Evolutionary conservation across 1,140 invertebrate genomes (phyloP), one percentile per base, ranked within the genome.

Genomic region (Bombus superbus): DNA sequence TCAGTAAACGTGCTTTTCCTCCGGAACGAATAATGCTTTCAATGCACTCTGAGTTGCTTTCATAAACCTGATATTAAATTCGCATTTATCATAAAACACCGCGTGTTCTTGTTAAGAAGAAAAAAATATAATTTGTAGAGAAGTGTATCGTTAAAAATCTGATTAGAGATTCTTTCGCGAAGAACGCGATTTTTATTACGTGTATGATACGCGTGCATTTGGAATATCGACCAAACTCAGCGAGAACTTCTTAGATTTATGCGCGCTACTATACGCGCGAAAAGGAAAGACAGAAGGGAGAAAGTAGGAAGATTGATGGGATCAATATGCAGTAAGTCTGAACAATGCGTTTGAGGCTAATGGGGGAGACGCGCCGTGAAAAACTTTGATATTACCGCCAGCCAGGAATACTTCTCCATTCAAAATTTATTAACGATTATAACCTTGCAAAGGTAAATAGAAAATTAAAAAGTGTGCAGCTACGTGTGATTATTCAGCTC

Each of bases 321-420:
- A 94, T 94, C 94, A 94, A 95, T 95, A 95, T 95, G 94, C 94
- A 94, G 94, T 95, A 94, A 95, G 94, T 94, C 93, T 94, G 92
- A 92, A 88, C 91, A 93, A 91, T 89, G 93, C 91, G 93, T 93
- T 84, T 89, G 88, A 90, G 92, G 92, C 93, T 94, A 94, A 94
- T 94, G 93, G 94, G 80, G 81, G 85, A 89, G 88, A 83, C 93
- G 92, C 94, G 92, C 86, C 91, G 92, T 80, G 79, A 86, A 87
- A 89, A 89, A 87, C 83, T 89, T 88, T 79, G 85, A 89, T 81
- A 79, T 72, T 89, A 64, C 66, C 59, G 44, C 38, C 75, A 47
- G 79, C 57, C 74, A 38, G 79, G 74, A 76, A 86, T 86, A 81
- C 85, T 83, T 88, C 2, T 15, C 22, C 62, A 44, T 66, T 28